phyloP scores from a whole-genome alignment of 1,140 invertebrate genomes.

The Trichogramma pretiosum region DNA sequence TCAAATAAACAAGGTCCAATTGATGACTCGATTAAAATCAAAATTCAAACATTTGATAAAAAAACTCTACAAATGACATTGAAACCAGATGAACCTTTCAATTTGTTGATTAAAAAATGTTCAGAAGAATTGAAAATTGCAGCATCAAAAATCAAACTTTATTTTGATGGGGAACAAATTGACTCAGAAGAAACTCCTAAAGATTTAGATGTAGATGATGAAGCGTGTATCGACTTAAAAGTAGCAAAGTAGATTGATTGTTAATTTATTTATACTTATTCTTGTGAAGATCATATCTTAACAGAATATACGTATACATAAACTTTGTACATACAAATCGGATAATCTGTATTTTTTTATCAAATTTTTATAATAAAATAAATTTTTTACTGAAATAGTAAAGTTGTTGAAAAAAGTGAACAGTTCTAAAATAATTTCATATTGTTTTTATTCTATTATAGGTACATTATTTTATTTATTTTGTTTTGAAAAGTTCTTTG shows the following conservation, averaged over 20 bases:
- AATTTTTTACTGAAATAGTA: too few species aligned
- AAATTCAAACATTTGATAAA: conserved; percentile 34
- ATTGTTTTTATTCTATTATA: too few species aligned
- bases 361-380: too few species aligned
- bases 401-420: too few species aligned
- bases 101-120: conserved; percentile 24
- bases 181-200: conserved; percentile 31
- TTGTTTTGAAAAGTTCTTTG: too few species aligned
- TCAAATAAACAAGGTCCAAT: background rate
- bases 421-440: too few species aligned
- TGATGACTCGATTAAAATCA: conserved; percentile 29
- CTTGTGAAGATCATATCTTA: too few species aligned
- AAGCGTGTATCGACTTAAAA: conserved; percentile 38
- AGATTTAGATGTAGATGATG: conserved; percentile 36
- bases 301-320: too few species aligned
- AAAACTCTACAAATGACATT: conserved; percentile 24
- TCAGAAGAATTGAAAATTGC: conserved; percentile 25
- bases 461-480: too few species aligned
- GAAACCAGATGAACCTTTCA: conserved; percentile 26
- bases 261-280: conserved; percentile 1
- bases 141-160: conserved; percentile 32
- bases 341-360: too few species aligned
- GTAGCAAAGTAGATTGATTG: conserved; percentile 12
- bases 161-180: conserved; percentile 39
- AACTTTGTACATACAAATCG: too few species aligned